Conservation (phyloP, 2,797 vertebrate genomes). For the Rhinoraja longicauda region DNA sequence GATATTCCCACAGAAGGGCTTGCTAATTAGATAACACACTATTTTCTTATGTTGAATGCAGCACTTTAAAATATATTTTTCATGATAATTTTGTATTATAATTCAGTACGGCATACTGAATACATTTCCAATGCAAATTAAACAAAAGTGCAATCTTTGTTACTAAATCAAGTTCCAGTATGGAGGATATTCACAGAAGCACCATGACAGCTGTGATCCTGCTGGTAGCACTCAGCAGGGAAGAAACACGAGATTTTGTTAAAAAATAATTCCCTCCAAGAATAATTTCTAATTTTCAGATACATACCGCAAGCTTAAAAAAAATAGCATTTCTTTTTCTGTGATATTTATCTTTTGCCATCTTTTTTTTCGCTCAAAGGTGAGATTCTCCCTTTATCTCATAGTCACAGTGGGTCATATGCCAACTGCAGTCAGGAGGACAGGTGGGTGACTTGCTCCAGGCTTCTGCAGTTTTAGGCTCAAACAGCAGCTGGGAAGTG, state of each 20-base stretch:
- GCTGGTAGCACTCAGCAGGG: conserved; percentile 31
- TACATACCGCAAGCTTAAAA: neutral
- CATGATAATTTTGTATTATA: neutral
- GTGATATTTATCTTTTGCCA: neutral
- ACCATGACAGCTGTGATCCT: conserved; percentile 24
- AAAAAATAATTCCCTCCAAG: conserved; percentile 9
- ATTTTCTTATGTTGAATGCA: neutral
- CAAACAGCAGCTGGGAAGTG: conserved; percentile 33
- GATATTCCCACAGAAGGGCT: neutral
- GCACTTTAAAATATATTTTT: neutral
- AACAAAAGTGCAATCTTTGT: conserved; percentile 6
- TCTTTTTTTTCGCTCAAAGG: neutral
- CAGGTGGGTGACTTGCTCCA: conserved; percentile 36
- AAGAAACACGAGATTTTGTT: conserved; percentile 13
- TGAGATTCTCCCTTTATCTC: neutral
- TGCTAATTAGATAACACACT: neutral
- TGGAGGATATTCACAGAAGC: conserved; percentile 35
- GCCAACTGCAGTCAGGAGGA: conserved; percentile 19
- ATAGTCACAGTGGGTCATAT: neutral
- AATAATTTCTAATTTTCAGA: neutral
- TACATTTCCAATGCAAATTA: neutral
- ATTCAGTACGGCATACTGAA: neutral
- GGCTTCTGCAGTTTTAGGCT: conserved; percentile 30
- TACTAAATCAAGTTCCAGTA: conserved; percentile 25
- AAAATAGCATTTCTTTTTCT: neutral